These are phyloP conservation scores for Rhadina sibilatrix DNA, from an alignment of 2,113 vertebrate species.

Conservation along the genomic window DNA sequence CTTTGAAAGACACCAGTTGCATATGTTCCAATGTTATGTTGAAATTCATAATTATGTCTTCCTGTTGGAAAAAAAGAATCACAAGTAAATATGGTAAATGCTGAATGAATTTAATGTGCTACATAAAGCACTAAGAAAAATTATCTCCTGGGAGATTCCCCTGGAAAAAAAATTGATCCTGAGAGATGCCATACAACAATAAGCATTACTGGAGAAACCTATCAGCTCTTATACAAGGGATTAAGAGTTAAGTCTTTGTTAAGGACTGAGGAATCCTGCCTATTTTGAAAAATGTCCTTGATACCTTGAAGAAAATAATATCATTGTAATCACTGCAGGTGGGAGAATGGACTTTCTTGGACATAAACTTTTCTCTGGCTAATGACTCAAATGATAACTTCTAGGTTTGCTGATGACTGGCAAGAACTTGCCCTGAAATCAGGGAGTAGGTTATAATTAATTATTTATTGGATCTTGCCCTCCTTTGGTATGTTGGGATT, in stretches of 20 bases:
- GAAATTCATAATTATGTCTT: background rate
- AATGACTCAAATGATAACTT: background rate
- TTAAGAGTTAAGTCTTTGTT: background rate
- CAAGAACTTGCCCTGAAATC: background rate
- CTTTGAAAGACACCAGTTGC: background rate
- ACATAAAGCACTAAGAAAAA: background rate
- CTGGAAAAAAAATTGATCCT: background rate
- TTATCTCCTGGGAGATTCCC: background rate
- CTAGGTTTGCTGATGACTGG: background rate
- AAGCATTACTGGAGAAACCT: background rate
- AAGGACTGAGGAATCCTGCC: background rate
- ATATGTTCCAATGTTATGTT: background rate
- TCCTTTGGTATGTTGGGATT: background rate
- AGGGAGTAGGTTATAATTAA: background rate
- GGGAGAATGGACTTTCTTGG: background rate
- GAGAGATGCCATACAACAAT: background rate
- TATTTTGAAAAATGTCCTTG: background rate
- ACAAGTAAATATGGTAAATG: background rate
- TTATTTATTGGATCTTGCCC: background rate
- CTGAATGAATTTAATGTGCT: background rate
- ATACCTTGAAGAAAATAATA: background rate
- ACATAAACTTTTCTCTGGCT: background rate
- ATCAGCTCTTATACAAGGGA: background rate
- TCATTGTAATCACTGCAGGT: background rate
- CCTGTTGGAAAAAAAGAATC: background rate